Evolutionary conservation across 2,797 vertebrate genomes (phyloP), one percentile per base, ranked within the genome.

Genomic region (Pterois miles): DNA sequence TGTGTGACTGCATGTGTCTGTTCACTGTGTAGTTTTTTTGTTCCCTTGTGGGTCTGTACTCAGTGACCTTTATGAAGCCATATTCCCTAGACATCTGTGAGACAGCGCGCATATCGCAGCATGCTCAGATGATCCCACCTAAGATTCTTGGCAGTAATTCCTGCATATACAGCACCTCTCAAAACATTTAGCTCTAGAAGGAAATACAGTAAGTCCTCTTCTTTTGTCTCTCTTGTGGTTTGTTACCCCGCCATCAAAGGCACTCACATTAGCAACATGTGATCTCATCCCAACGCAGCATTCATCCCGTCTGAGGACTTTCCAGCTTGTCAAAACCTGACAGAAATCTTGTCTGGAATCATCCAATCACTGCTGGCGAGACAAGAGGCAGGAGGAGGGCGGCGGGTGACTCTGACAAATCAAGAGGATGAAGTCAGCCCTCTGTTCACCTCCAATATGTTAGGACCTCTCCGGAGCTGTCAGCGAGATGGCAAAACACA

Each of bases 241-340:
- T 78, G 65, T 57, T 20, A 5, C 14, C 14, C 43, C 38, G 9
- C 50, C 76, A 86, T 89, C 84, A 90, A 88, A 90, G 80, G 68
- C 70, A 2, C 40, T 74, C 71, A 52, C 22, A 57, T 71, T 46
- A 74, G 57, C 71, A 68, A 67, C 73, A 48, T 12, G 38, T 85
- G 86, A 90, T 86, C 89, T 91, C 80, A 89, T 80, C 81, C 76
- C 66, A 62, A 52, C 57, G 60, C 82, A 27, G 75, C 70, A 31
- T 70, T 85, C 50, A 48, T 85, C 69, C 59, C 25, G 27, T 85
- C 77, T 66, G 65, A 82, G 71, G 74, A 71, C 83, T 91, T 83
- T 89, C 78, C 89, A 85, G 85, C 90, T 79, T 88, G 91, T 91
- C 88, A 91, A 85, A 92, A 87, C 89, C 78, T 88, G 83, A 91